Evolutionary conservation across 2,888 invertebrate species (phyloP).

Genomic region (Tyria jacobaeae): DNA sequence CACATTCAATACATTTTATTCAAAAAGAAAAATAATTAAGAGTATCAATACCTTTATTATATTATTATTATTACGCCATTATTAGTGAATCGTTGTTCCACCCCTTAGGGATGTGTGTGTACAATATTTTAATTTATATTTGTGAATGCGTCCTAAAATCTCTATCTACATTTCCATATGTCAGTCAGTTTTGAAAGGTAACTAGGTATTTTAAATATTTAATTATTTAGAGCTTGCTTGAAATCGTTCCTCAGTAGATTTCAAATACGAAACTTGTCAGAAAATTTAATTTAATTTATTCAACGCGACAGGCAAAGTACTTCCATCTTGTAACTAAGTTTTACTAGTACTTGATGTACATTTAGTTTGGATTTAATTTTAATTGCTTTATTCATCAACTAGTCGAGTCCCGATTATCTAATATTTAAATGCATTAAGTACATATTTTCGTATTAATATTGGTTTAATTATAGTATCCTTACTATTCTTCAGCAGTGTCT

Average conservation of each 20-base stretch:
- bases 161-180: neutral
- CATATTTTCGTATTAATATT: too few species aligned
- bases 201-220: neutral
- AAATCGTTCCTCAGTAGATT: neutral
- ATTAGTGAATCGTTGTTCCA: too few species aligned
- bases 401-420: too few species aligned
- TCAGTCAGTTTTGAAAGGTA: neutral
- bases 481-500: too few species aligned
- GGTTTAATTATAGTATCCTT: too few species aligned
- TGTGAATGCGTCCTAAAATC: neutral
- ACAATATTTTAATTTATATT: neutral
- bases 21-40: too few species aligned
- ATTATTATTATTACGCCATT: too few species aligned
- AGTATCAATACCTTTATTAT: too few species aligned
- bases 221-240: neutral
- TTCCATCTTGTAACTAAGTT: neutral
- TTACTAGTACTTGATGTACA: neutral
- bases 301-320: neutral
- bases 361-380: constrained; percentile 10
- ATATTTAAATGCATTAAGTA: too few species aligned
- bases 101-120: too few species aligned
- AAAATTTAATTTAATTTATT: constrained; percentile 10
- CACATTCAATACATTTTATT: too few species aligned
- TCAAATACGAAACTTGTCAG: constrained; percentile 7
- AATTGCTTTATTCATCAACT: neutral